Conservation (phyloP, 2,797 vertebrate genomes). For the Falco novaeseelandiae region DNA sequence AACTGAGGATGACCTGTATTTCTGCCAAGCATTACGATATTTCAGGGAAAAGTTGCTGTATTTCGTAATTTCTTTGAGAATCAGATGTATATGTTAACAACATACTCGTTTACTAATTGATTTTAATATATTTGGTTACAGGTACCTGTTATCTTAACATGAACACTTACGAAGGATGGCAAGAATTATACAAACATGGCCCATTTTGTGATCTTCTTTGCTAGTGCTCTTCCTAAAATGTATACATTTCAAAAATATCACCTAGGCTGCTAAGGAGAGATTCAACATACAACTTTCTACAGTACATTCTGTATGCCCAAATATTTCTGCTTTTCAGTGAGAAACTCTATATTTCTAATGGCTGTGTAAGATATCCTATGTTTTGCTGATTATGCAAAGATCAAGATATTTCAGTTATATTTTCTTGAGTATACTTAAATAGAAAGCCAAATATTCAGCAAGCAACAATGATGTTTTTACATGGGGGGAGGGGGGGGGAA, state of each 20-base stretch:
- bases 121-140: background rate
- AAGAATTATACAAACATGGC: background rate
- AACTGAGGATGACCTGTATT: background rate
- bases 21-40: background rate
- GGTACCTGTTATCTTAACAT: background rate
- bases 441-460: background rate
- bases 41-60: background rate
- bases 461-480: background rate
- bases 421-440: background rate
- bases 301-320: accelerated
- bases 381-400: background rate
- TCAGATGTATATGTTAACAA: background rate
- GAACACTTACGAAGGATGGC: background rate
- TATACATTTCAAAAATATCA: background rate
- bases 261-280: background rate
- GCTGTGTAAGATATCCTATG: background rate
- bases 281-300: background rate
- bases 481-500: background rate
- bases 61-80: background rate
- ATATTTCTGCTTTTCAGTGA: background rate
- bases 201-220: background rate
- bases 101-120: background rate
- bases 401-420: background rate
- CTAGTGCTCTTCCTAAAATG: background rate
- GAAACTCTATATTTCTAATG: background rate